These are phyloP conservation scores for Arenicola marina DNA, from an alignment of 2,888 invertebrate species.

Conservation along the genomic window DNA sequence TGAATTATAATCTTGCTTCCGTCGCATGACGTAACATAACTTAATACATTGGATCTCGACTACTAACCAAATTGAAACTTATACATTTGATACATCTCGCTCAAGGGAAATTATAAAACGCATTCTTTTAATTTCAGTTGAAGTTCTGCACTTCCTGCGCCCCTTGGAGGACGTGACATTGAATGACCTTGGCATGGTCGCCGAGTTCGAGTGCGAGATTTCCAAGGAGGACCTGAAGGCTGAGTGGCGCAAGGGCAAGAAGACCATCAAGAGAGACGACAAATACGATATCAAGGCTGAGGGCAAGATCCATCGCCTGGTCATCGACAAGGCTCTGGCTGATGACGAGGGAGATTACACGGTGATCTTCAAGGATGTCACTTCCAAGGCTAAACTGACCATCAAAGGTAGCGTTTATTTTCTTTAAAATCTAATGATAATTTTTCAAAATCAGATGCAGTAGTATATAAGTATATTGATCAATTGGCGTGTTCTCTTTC, in stretches of 20 bases:
- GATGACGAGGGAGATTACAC: conserved; percentile 34
- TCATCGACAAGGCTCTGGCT: conserved; percentile 22
- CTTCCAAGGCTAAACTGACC: conserved; percentile 23
- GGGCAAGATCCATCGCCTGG: conserved; percentile 20
- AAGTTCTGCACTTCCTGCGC: conserved; percentile 24
- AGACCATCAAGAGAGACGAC: conserved; percentile 20
- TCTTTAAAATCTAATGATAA: neutral
- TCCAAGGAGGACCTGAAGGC: conserved; percentile 78
- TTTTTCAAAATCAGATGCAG: neutral
- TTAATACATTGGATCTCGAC: too few species aligned
- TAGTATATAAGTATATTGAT: neutral
- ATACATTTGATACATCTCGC: too few species aligned
- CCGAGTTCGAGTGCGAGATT: conserved; percentile 78
- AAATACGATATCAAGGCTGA: conserved; percentile 27
- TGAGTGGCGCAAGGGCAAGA: conserved; percentile 71
- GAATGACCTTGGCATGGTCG: conserved; percentile 17
- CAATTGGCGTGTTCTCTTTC: too few species aligned
- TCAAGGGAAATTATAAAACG: too few species aligned
- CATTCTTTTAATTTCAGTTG: conserved; percentile 23
- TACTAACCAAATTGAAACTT: too few species aligned
- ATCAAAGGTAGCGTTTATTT: conserved; percentile 30
- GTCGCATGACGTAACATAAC: too few species aligned
- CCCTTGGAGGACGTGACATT: conserved; percentile 28
- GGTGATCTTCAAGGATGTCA: conserved; percentile 23
- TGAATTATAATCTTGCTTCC: too few species aligned